Conservation (phyloP, 2,888 invertebrate genomes). For the Dyspetes luteomarginatus region DNA sequence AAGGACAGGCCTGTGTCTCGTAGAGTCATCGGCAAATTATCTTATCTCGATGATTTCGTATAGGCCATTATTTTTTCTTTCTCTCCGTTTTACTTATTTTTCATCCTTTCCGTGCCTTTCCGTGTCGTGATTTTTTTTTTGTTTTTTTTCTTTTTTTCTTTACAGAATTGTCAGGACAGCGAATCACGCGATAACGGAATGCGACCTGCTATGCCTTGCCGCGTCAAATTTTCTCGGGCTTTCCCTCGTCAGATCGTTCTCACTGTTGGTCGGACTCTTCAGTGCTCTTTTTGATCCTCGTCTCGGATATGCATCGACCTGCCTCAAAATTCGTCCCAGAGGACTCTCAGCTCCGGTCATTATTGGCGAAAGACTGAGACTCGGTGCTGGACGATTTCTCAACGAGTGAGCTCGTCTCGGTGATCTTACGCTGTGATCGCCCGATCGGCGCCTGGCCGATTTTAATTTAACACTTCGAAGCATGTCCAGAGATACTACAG, state of each 20-base stretch:
- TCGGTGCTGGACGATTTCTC: conserved; percentile 67
- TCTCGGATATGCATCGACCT: conserved; percentile 70
- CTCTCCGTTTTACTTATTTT: not conserved
- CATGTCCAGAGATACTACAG: conserved; percentile 80
- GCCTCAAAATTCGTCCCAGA: conserved; percentile 73
- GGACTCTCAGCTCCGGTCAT: conserved; percentile 70
- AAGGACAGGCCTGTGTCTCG: conserved; percentile 44
- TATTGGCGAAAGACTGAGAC: conserved; percentile 74
- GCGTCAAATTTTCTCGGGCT: conserved; percentile 61
- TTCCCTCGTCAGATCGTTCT: conserved; percentile 67
- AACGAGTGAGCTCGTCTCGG: conserved; percentile 73
- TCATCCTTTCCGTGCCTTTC: not conserved
- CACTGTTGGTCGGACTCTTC: conserved; percentile 65
- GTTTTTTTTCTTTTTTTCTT: conserved; percentile 6
- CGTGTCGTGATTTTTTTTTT: conserved; percentile 5
- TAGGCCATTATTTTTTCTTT: not conserved
- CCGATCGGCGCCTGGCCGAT: conserved; percentile 74
- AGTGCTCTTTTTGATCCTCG: conserved; percentile 66
- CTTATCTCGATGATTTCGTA: not conserved
- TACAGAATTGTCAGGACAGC: conserved; percentile 22
- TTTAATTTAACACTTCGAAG: conserved; percentile 80
- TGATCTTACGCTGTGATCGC: conserved; percentile 71
- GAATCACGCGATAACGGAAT: conserved; percentile 60
- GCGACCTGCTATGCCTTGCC: conserved; percentile 64
- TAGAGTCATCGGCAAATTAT: conserved; percentile 1